Conservation (phyloP, 2,113 vertebrate species). For the Halcyon malimbica region DNA sequence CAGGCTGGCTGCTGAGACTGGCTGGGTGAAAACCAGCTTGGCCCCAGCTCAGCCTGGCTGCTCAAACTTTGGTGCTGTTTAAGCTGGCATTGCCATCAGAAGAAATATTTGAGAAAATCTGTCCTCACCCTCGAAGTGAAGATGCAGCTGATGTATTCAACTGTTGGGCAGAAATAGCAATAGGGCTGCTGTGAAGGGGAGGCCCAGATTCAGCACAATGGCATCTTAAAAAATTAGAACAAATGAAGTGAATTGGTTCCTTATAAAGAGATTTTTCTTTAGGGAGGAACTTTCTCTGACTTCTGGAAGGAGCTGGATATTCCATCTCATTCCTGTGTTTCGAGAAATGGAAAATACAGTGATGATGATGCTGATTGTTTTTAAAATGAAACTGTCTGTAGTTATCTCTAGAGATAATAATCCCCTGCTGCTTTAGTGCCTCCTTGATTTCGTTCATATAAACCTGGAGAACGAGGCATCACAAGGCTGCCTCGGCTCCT, state of each 20-base stretch:
- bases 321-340: background rate
- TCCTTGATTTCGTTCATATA: constrained; percentile 20
- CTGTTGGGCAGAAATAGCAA: background rate
- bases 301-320: constrained; percentile 12
- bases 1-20: background rate
- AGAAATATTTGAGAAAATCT: background rate
- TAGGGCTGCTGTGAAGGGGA: background rate
- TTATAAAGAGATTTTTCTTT: background rate
- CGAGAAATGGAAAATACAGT: constrained; percentile 9
- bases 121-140: background rate
- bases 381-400: constrained; percentile 41
- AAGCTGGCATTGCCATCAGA: background rate
- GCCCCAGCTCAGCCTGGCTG: too few species aligned
- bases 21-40: background rate
- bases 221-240: background rate
- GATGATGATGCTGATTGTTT: constrained; percentile 5
- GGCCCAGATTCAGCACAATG: background rate
- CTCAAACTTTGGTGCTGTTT: background rate
- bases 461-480: constrained; percentile 8
- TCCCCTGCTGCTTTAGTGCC: constrained; percentile 49
- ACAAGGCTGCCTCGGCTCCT: background rate
- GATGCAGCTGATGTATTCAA: background rate
- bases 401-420: constrained; percentile 51
- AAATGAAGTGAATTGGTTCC: background rate
- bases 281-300: background rate